Percentiles rank a stretch among this genome's conserved stretches.
phyloP scores from a whole-genome alignment of 2,113 vertebrate genomes.

The Rattus rattus region DNA sequence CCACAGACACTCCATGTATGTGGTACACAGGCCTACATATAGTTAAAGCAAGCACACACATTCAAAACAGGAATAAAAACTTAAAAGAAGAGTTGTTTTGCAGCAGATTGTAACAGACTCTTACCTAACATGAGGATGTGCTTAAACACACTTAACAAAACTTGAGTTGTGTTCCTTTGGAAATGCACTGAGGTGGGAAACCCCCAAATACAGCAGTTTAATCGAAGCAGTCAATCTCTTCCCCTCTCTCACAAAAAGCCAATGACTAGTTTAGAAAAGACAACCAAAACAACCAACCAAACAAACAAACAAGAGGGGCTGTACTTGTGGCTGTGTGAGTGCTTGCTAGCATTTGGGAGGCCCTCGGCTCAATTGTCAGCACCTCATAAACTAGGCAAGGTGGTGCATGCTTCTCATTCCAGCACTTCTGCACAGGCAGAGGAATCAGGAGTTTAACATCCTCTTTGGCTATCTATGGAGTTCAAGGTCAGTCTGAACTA shows the following conservation, averaged over 20 bases:
- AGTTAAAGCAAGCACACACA: background rate
- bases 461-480: background rate
- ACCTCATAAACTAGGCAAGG: background rate
- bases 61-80: background rate
- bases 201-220: background rate
- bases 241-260: slow-evolving; percentile 52
- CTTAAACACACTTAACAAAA: slow-evolving; percentile 71
- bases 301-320: background rate
- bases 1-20: background rate
- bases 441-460: background rate
- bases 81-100: background rate
- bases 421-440: background rate
- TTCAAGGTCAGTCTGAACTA: background rate
- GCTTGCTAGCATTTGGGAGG: background rate
- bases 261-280: slow-evolving; percentile 59
- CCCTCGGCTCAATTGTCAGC: background rate
- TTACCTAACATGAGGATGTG: slow-evolving; percentile 54
- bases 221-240: slow-evolving; percentile 15
- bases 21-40: background rate
- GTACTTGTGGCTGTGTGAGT: background rate
- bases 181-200: too few relatives aligned
- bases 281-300: background rate
- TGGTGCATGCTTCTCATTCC: background rate
- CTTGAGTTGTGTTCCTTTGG: slow-evolving; percentile 51
- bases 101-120: slow-evolving; percentile 75